Evolutionary conservation across 2,797 vertebrate genomes (phyloP).

Genomic region (Chloroceryle amazona): DNA sequence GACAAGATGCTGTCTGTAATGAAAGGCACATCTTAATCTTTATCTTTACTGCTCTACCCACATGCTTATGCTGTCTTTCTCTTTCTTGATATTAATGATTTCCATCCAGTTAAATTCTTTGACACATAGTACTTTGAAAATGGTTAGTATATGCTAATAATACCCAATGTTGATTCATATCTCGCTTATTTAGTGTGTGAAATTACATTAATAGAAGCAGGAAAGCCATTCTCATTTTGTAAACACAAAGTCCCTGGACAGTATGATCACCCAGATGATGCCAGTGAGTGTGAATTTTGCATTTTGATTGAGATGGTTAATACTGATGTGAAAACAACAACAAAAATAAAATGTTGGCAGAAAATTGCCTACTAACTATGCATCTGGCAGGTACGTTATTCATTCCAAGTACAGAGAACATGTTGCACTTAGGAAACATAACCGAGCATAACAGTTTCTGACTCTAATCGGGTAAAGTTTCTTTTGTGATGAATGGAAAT

Average conservation of each 20-base stretch:
- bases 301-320: conserved; percentile 24
- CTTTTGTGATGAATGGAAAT: neutral
- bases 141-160: neutral
- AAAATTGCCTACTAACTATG: neutral
- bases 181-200: neutral
- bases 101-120: neutral
- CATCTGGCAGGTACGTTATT: neutral
- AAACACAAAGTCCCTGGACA: neutral
- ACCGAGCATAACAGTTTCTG: neutral
- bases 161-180: neutral
- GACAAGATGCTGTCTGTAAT: neutral
- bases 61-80: neutral
- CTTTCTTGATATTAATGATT: neutral
- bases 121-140: neutral
- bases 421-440: neutral
- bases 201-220: neutral
- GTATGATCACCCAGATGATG: conserved; percentile 29
- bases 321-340: neutral
- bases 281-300: conserved; percentile 11
- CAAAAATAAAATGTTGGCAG: neutral
- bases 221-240: neutral
- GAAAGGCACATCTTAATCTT: conserved; percentile 6
- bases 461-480: neutral
- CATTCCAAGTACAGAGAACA: neutral
- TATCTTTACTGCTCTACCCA: neutral